Percentiles rank a stretch among this genome's conserved stretches.
Evolutionary conservation across 53 echinoderm and acorn worm genomes (phyloP).

Genomic region (Apostichopus leukothele): DNA sequence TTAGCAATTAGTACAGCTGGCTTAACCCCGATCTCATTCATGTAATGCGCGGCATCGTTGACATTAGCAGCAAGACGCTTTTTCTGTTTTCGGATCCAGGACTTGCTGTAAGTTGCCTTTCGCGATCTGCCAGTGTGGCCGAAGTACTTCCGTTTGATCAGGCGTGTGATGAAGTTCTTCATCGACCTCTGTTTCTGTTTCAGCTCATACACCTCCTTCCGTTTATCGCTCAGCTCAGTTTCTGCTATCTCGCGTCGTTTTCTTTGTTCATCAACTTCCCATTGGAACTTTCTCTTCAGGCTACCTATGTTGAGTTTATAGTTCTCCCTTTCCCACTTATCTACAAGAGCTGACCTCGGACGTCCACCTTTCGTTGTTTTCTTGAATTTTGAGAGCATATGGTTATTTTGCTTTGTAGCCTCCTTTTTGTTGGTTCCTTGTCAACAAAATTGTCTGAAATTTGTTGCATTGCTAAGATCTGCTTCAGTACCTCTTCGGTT

Average conservation of each 20-base stretch:
- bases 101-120: neutral
- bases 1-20: neutral
- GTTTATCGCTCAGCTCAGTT: constrained; percentile 17
- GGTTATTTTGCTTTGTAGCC: constrained; percentile 10
- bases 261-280: constrained; percentile 53
- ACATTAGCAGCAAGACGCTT: neutral
- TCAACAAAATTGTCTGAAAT: neutral
- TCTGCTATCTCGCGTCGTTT: constrained; percentile 49
- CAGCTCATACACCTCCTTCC: neutral
- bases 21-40: constrained; percentile 12
- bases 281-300: constrained; percentile 57
- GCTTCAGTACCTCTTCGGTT: neutral
- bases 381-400: neutral
- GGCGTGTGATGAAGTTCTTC: neutral
- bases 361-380: constrained; percentile 31
- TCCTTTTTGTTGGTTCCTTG: neutral
- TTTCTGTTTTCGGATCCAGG: neutral
- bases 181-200: neutral
- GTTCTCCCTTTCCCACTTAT: constrained; percentile 38
- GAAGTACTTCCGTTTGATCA: constrained; percentile 15
- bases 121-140: neutral
- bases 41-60: neutral
- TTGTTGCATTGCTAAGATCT: neutral
- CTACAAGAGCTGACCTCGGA: constrained; percentile 20
- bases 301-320: constrained; percentile 54